Conservation (phyloP, 2,888 invertebrate genomes). For the Ferrisia virgata region DNA sequence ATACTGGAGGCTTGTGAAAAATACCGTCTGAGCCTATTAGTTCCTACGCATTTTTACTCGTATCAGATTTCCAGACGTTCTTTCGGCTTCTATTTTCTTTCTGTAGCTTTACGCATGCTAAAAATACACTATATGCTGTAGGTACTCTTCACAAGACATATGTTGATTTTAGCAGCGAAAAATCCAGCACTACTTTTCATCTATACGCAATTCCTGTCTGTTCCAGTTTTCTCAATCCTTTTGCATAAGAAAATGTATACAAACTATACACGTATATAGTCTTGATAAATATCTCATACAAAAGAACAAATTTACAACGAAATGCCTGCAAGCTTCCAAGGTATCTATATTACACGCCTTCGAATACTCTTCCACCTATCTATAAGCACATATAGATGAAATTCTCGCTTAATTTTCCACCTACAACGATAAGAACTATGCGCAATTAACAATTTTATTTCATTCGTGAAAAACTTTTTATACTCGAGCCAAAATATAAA, state of each 20-base stretch:
- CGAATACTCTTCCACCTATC: too few species aligned
- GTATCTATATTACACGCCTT: neutral
- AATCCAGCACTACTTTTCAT: neutral
- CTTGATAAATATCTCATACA: neutral
- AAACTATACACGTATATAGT: neutral
- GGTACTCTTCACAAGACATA: neutral
- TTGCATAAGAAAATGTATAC: too few species aligned
- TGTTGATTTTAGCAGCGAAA: neutral
- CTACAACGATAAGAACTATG: neutral
- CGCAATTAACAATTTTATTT: constrained; percentile 15
- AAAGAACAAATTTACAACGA: neutral
- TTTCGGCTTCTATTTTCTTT: neutral
- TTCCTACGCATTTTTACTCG: neutral
- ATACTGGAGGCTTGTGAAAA: neutral
- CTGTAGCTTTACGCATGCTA: neutral
- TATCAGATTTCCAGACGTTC: neutral
- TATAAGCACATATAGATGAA: too few species aligned
- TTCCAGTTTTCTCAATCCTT: neutral
- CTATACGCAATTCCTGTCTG: neutral
- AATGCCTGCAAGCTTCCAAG: neutral
- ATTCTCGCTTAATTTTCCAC: neutral
- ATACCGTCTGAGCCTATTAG: neutral
- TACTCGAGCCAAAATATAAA: neutral
- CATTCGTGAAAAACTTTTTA: neutral
- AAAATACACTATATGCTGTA: neutral